Evolutionary conservation across 2,888 invertebrate species (phyloP), one percentile per base, ranked within the genome.

Genomic region (Calliopum simillimum): DNA sequence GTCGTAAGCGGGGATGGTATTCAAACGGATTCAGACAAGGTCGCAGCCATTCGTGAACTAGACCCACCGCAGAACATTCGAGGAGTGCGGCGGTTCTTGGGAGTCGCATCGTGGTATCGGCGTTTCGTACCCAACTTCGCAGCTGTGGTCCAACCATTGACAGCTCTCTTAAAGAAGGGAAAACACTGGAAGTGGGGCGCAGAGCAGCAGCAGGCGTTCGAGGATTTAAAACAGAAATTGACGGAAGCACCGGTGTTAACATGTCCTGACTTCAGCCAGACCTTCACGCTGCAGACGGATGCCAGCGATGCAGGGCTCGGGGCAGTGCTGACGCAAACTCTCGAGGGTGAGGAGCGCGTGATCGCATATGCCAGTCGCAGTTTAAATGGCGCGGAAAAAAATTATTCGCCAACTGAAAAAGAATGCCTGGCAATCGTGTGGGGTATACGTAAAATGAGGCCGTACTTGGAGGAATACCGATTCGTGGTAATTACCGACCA

Each of bases 141-240:
- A 16, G 25, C 13, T 0, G 5, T 56, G 2, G 69, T 49, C 1
- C 14, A 4, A 13, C 71, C 59, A 3, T 6, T 65, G 12, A 70
- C 47, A n/a, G 14, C n/a, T 0, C 4, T 72, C 3, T 19, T 70
- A 5, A 65, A 51, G 44, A 72, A 72, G 23, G 23, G 56, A 1
- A 11, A 33, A 2, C 46, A 46, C 1, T 68, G 68, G 68, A 6
- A 43, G 12, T 73, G 68, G 67, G 49, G 33, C 13, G 0, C 4
- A 8, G 47, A 63, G 6, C 67, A 71, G 41, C 16, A 68, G 12
- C 1, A 13, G 3, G 69, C 64, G 0, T 72, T 71, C n/a, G 12
- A n/a, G 3, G 14, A 21, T 0, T 14, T 72, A 1, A 74, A 74
- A 49, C 1, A 23, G 6, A 61, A 11, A 41, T 43, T 73, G 2